Base-by-base conservation (phyloP, 2,797 vertebrate species). In the Kryptopterus vitreolus region DNA sequence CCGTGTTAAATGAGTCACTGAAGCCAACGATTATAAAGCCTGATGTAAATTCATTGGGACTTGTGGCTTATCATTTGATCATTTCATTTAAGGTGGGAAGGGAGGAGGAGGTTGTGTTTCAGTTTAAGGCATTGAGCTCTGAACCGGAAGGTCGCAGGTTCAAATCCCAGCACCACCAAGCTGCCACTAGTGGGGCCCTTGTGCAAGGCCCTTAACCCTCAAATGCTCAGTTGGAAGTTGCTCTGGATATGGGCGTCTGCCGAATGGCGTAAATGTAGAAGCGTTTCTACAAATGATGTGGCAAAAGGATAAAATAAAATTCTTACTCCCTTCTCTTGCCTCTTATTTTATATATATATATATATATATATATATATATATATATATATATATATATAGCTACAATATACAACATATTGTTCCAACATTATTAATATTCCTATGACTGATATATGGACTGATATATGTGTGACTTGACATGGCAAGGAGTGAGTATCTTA, bases 401-500 rank as follows among this genome's bases (percentile, higher is more conserved):
- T 43, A 43, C 38, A 43, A 43, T 43, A n/a, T 12, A 33, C 31
- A 38, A 57, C 2, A 10, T 73, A 24, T 48, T 48, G 24, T 4
- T 48, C 8, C 26, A 48, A 48, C 68, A 31, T 70, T 24, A 38
- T 43, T 31, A 11, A 31, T 52, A 4, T 22, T 20, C 16, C 1
- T 20, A 22, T 31, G 43, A 12, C 22, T 46, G 22, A 50, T 52
- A 6, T 70, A 6, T 52, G 50, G 43, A 12, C 22, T 46, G 22
- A 50, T 52, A 6, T 70, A 6, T 52, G 50, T 10, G 16, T 52
- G 33, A 81, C 65, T 53, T 76, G 74, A 31, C 52, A 59, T 52
- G 29, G 63, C n/a, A 70, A 65, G 35, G 61, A 76, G 48, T 50
- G 35, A 33, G 20, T 20, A 26, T 43, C 38, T 80, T 76, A 9